Base-by-base conservation (phyloP, 2,797 vertebrate species). In the Galaxias olidus region DNA sequence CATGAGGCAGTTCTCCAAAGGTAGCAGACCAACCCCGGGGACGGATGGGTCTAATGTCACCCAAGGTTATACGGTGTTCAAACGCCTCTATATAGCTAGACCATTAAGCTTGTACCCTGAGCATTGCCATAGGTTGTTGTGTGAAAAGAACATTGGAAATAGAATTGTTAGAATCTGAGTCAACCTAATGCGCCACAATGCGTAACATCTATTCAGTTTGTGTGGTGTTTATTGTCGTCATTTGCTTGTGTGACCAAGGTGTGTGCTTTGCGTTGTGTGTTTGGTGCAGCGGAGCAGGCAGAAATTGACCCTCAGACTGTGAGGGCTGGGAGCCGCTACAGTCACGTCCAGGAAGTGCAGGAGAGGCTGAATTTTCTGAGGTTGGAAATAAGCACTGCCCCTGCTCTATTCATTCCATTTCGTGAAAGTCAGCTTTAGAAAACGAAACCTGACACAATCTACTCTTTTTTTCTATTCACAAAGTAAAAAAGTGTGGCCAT, bases 221-320 rank as follows among this genome's bases (percentile, higher is more conserved):
- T 54, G 15, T 18, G 45, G 9, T n/a, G 12, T 63, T 41, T 48
- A 62, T 20, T 54, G 9, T 15, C 7, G 47, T 52, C 42, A 10
- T 52, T 14, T 10, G n/a, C 14, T 42, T 43, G 18, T 6, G 11
- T 62, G 30, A 20, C 12, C 53, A 41, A 15, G 84, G 13, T 73
- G 14, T 50, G n/a, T 2, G 59, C 1, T 0, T 54, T 73, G 1
- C 65, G 9, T 74, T 10, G 43, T 66, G 83, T 81, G 48, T 45
- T 30, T 62, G 43, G 1, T 75, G 51, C 62, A 92, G 89, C 91
- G 92, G 98, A 99, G 77, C 96, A 98, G 83, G 91, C 95, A 56
- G 97, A 98, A 78, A 99, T 99, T 84, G 98, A 99, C 91, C 98
- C 98, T 59, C 98, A 99, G 83, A 99, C 96, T 41, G 97, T 99